These are phyloP conservation scores for Wiebesia pumilae DNA, from an alignment of 1,140 invertebrate genomes.

Conservation along the genomic window DNA sequence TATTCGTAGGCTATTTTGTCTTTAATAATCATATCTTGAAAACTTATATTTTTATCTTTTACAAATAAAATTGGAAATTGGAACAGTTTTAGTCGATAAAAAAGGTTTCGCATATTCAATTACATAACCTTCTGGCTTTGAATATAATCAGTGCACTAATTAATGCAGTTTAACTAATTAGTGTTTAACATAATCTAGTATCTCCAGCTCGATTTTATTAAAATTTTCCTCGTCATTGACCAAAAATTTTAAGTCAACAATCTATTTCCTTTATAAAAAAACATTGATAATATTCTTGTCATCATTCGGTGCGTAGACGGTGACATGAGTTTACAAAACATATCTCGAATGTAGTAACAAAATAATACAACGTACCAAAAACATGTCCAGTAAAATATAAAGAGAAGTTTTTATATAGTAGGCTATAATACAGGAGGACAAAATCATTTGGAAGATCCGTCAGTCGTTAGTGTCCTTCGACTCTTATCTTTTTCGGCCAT, in stretches of 20 bases:
- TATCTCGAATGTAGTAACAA: constrained; percentile 32
- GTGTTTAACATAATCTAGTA: no score
- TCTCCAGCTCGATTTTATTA: constrained; percentile 11
- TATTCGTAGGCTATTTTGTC: no score
- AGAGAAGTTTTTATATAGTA: constrained; percentile 40
- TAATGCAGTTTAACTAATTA: no score
- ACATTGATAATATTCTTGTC: constrained; percentile 23
- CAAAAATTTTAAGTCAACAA: no score
- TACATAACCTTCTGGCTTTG: no score
- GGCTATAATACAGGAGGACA: constrained; percentile 42
- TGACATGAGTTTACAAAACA: constrained; percentile 38
- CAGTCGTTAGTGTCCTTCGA: constrained; percentile 44
- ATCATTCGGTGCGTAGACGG: constrained; percentile 44
- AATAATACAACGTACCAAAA: constrained; percentile 19
- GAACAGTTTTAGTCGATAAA: no score
- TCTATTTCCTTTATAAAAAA: constrained; percentile 4
- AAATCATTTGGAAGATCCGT: constrained; percentile 49
- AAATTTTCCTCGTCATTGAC: constrained; percentile 24
- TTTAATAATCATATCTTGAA: no score
- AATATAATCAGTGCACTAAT: no score
- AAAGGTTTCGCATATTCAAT: no score
- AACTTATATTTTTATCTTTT: no score
- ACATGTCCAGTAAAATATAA: constrained; percentile 7
- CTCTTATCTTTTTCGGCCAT: constrained; percentile 56
- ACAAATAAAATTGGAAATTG: no score